Conservation (phyloP, 1,140 invertebrate genomes). For the Chironomus striatipennis region DNA sequence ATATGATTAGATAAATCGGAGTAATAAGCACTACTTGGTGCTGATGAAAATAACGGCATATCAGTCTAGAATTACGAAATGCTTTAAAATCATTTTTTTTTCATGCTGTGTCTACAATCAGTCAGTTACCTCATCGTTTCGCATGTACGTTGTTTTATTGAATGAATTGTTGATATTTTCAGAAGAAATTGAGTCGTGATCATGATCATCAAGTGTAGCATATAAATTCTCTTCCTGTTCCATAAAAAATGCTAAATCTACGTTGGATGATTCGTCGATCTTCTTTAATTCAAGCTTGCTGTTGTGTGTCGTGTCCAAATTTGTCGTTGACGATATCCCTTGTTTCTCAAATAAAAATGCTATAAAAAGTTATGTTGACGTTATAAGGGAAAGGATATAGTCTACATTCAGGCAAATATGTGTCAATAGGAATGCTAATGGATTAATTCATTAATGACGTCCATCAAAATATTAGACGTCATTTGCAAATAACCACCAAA, state of each 20-base stretch:
- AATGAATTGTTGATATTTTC: not conserved
- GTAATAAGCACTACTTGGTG: slow-evolving; percentile 54
- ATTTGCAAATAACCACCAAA: not conserved
- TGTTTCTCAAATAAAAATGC: slow-evolving; percentile 14
- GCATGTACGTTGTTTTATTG: not conserved
- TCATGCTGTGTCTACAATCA: not conserved
- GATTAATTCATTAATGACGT: not conserved
- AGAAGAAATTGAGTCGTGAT: slow-evolving; percentile 5
- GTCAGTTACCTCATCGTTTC: not conserved
- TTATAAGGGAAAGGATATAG: not conserved
- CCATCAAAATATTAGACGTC: too few species aligned
- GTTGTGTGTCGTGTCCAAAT: not conserved
- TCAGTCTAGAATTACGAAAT: slow-evolving; percentile 31
- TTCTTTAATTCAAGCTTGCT: not conserved
- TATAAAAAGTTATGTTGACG: not conserved
- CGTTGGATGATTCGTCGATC: not conserved
- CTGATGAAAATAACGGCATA: slow-evolving; percentile 45
- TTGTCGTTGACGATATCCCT: not conserved
- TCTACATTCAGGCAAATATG: not conserved
- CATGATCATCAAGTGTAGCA: slow-evolving; percentile 9
- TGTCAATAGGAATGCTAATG: too few species aligned
- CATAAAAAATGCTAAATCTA: not conserved
- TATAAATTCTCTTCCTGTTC: not conserved
- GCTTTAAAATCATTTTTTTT: not conserved
- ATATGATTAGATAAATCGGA: slow-evolving; percentile 42